phyloP scores from a whole-genome alignment of 2,888 invertebrate species.

The Allacma fusca region DNA sequence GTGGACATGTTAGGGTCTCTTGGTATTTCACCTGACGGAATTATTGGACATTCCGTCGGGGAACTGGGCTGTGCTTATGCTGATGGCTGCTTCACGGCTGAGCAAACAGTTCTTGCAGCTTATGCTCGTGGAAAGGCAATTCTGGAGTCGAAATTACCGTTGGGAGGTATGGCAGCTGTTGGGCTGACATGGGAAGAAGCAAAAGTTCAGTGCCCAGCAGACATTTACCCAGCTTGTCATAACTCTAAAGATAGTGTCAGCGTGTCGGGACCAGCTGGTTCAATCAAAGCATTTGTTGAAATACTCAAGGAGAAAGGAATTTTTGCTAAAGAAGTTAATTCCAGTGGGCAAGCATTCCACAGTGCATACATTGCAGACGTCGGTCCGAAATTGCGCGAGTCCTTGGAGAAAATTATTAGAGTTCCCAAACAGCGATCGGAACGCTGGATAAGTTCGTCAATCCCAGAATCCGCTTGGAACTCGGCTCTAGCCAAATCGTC shows the following conservation, averaged over 20 bases:
- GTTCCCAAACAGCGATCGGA: conserved; percentile 79
- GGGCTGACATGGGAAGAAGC: conserved; percentile 88
- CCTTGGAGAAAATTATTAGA: conserved; percentile 81
- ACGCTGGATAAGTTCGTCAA: conserved; percentile 92
- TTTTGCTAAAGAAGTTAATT: conserved; percentile 85
- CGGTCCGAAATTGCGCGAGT: conserved; percentile 79
- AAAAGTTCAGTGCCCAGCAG: conserved; percentile 76
- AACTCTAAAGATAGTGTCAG: conserved; percentile 94
- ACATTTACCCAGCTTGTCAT: conserved; percentile 89
- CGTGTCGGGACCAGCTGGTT: conserved; percentile 83
- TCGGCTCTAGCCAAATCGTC: conserved; percentile 80
- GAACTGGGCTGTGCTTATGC: conserved; percentile 96
- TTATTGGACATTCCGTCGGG: conserved; percentile 94
- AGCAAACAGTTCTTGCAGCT: conserved; percentile 92
- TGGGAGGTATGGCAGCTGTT: conserved; percentile 91
- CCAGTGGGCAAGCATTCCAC: conserved; percentile 92
- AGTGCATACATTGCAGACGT: conserved; percentile 88
- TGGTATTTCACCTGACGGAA: conserved; percentile 88
- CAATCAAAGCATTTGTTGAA: conserved; percentile 75
- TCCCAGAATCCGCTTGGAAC: conserved; percentile 85
- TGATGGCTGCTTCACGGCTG: conserved; percentile 91
- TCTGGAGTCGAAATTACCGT: conserved; percentile 75
- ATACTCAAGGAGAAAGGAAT: conserved; percentile 76
- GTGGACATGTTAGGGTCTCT: conserved; percentile 82
- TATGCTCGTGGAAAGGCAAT: conserved; percentile 91